These are phyloP conservation scores for Philonicus albiceps DNA, from an alignment of 2,888 invertebrate genomes.

Conservation along the genomic window DNA sequence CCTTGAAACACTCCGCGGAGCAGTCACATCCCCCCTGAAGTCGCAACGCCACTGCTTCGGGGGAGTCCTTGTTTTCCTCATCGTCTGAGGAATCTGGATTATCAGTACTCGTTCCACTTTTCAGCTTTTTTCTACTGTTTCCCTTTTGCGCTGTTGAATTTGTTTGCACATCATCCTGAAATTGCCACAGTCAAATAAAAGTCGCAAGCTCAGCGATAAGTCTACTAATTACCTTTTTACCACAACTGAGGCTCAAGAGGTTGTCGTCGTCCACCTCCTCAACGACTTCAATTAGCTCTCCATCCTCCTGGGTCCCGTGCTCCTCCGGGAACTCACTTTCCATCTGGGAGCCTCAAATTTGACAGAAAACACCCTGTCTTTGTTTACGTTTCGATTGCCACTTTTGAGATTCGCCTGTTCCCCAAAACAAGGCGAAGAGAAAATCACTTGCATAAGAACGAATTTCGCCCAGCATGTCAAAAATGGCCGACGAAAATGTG, in stretches of 20 bases:
- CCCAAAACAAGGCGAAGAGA: not conserved
- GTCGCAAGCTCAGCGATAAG: not conserved
- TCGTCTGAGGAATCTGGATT: conserved; percentile 42
- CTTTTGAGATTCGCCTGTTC: not conserved
- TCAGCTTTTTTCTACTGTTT: not conserved
- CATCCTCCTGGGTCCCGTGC: not conserved
- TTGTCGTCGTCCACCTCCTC: not conserved
- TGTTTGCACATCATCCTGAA: not conserved
- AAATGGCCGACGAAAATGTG: conserved; percentile 65
- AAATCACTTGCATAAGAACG: conserved; percentile 47
- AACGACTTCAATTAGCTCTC: conserved; percentile 13
- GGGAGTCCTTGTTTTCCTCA: conserved; percentile 34
- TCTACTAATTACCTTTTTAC: not conserved
- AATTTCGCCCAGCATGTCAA: conserved; percentile 43
- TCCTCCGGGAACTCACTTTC: not conserved
- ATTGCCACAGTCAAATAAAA: not conserved
- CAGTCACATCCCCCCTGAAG: conserved; percentile 79
- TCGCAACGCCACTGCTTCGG: conserved; percentile 77
- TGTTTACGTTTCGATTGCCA: not conserved
- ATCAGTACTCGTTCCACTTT: conserved; percentile 50
- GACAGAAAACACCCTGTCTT: not conserved
- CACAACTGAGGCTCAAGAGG: not conserved
- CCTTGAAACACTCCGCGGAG: conserved; percentile 78
- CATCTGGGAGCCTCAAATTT: not conserved
- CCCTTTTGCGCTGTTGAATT: not conserved